Conservation (phyloP, 1,140 invertebrate genomes). For the Drosophila takahashii region DNA sequence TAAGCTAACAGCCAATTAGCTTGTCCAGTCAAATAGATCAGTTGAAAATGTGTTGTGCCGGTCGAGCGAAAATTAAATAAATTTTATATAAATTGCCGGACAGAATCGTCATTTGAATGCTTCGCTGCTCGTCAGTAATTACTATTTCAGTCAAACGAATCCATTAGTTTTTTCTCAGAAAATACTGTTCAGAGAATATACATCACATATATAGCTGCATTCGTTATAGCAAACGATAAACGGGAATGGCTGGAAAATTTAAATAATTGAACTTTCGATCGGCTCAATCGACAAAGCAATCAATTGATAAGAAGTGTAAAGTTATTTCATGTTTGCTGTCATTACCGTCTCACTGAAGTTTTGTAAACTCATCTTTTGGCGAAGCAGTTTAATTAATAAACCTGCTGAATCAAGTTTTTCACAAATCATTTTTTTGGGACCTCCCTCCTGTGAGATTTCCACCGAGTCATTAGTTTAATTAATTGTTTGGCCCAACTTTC, state of each 20-base stretch:
- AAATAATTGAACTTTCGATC: slow-evolving; percentile 45
- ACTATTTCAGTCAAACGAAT: slow-evolving; percentile 58
- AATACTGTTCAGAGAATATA: slow-evolving; percentile 12
- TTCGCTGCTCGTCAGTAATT: slow-evolving; percentile 49
- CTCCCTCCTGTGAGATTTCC: slow-evolving; percentile 35
- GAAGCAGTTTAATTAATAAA: slow-evolving; percentile 48
- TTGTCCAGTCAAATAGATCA: slow-evolving; percentile 28
- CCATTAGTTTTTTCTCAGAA: slow-evolving; percentile 46
- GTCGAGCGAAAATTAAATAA: slow-evolving; percentile 27
- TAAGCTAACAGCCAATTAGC: slow-evolving; percentile 19
- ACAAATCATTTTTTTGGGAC: slow-evolving; percentile 40
- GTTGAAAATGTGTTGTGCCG: slow-evolving; percentile 1
- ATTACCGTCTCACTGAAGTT: slow-evolving; percentile 12
- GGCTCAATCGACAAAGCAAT: slow-evolving; percentile 42
- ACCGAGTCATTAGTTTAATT: slow-evolving; percentile 78
- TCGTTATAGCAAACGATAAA: not conserved
- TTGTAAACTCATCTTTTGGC: slow-evolving; percentile 21
- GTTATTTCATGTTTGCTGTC: slow-evolving; percentile 1
- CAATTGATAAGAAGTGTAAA: slow-evolving; percentile 17
- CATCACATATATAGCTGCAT: not conserved
- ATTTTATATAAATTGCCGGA: slow-evolving; percentile 41
- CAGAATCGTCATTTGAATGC: slow-evolving; percentile 35
- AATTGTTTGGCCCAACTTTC: slow-evolving; percentile 62
- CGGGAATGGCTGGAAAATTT: slow-evolving; percentile 10
- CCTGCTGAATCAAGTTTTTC: slow-evolving; percentile 34